Base-by-base conservation (phyloP, 2,113 vertebrate species). In the Plectropomus leopardus region DNA sequence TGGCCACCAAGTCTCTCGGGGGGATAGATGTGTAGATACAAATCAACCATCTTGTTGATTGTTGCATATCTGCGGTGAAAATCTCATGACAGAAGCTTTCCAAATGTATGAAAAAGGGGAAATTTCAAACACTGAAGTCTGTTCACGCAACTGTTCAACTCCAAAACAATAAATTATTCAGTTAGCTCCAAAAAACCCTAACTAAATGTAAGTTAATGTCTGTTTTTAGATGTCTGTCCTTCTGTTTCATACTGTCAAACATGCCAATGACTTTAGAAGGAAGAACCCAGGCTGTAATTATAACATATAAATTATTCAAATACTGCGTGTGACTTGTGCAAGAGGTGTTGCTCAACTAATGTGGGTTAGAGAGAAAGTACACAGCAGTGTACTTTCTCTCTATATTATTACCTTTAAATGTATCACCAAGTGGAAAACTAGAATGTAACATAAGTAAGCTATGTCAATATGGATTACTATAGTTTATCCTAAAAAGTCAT, bases 1-100 rank as follows among this genome's bases (percentile, higher is more conserved):
- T 88, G 73, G 80, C 89, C 66, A 64, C 44, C 44, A 16, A 26
- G 45, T 44, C 72, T 87, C 81, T 57, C 50, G 23, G 24, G 23
- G 71, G 61, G 53, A 54, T 73, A 75, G 50, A 84, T 65, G 44
- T 59, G 15, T 45, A 72, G 61, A 66, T 82, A 75, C 63, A 87
- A 79, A 91, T 83, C 64, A 78, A 60, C 21, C 24, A 54, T 66
- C 40, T 16, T 77, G 42, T 47, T 53, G 4, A 60, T 47, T 34
- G 69, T 48, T 17, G 6, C 53, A 45, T 73, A 23, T 0, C 3
- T 67, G 9, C 16, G 34, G 59, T 48, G n/a, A 48, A 78, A 82
- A 78, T 63, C 28, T 71, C 7, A 28, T 24, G 30, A 55, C 47
- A 72, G 58, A 10, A 26, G 47, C 24, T 65, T 78, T 69, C 82